Evolutionary conservation across 2,888 invertebrate genomes (phyloP).

Genomic region (Xanthostigma xanthostigma): DNA sequence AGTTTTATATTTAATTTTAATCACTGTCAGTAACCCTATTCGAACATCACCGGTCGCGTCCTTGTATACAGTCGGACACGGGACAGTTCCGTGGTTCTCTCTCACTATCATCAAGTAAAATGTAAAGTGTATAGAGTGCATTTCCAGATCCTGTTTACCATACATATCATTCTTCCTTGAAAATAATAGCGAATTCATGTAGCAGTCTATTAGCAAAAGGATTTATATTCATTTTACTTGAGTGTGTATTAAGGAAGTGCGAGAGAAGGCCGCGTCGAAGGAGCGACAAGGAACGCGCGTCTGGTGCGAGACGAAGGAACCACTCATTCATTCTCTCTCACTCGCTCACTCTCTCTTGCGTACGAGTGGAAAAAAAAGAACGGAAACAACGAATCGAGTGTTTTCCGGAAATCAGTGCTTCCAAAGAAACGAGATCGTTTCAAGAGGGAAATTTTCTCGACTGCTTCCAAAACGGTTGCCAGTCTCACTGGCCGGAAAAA

Average conservation of each 20-base stretch:
- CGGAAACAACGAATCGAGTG: constrained; percentile 17
- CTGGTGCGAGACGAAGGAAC: too few relatives aligned
- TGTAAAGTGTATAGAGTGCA: constrained; percentile 21
- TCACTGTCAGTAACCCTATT: too few relatives aligned
- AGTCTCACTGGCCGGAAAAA: too few relatives aligned
- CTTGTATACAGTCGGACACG: not conserved
- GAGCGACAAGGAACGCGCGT: too few relatives aligned
- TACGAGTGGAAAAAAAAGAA: constrained; percentile 1
- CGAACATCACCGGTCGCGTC: not conserved
- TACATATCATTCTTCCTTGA: constrained; percentile 33
- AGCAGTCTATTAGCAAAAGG: constrained; percentile 37
- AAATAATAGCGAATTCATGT: constrained; percentile 39
- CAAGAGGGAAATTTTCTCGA: too few relatives aligned
- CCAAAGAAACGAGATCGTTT: too few relatives aligned
- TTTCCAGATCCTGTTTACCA: constrained; percentile 32
- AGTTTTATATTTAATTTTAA: too few relatives aligned
- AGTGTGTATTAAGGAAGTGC: constrained; percentile 9
- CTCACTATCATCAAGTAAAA: not conserved
- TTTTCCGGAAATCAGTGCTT: constrained; percentile 12
- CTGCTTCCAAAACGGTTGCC: too few relatives aligned
- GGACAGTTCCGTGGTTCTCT: not conserved
- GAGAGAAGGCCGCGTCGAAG: not conserved
- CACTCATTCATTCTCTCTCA: too few relatives aligned
- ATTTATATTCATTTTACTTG: constrained; percentile 36
- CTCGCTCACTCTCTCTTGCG: not conserved